Evolutionary conservation across 1,140 invertebrate species (phyloP).

Genomic region (Philopotamus ludificatus): DNA sequence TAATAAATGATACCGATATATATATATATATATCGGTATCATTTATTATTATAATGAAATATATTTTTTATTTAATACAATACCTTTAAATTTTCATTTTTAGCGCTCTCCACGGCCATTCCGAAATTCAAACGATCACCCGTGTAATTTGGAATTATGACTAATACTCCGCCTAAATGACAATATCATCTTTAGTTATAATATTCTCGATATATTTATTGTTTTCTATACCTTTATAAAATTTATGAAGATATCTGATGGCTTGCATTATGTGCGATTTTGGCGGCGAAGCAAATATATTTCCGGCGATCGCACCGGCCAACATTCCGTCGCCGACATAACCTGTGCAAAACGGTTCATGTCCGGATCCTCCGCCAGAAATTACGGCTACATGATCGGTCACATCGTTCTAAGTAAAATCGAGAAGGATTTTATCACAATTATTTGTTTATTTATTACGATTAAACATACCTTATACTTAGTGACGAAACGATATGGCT

Average conservation of each 20-base stretch:
- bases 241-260: slow-evolving; percentile 59
- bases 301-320: slow-evolving; percentile 71
- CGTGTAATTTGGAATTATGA: slow-evolving; percentile 84
- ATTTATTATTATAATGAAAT: neutral
- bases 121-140: slow-evolving; percentile 87
- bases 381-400: slow-evolving; percentile 66
- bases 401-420: slow-evolving; percentile 40
- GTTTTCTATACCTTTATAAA: slow-evolving; percentile 54
- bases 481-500: slow-evolving; percentile 62
- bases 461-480: slow-evolving; percentile 22
- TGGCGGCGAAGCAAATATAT: slow-evolving; percentile 79
- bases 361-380: slow-evolving; percentile 83
- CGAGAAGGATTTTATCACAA: neutral
- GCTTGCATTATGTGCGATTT: slow-evolving; percentile 66
- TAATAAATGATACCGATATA: neutral
- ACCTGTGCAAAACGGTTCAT: slow-evolving; percentile 79
- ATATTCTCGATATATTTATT: neutral
- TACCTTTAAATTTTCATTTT: slow-evolving; percentile 63
- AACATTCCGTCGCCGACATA: slow-evolving; percentile 78
- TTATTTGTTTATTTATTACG: neutral
- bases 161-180: slow-evolving; percentile 66
- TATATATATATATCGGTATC: neutral
- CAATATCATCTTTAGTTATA: slow-evolving; percentile 1
- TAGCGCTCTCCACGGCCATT: slow-evolving; percentile 73
- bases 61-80: too few relatives aligned